Evolutionary conservation across 2,797 vertebrate species (phyloP).

Genomic region (Acropternis orthonyx): DNA sequence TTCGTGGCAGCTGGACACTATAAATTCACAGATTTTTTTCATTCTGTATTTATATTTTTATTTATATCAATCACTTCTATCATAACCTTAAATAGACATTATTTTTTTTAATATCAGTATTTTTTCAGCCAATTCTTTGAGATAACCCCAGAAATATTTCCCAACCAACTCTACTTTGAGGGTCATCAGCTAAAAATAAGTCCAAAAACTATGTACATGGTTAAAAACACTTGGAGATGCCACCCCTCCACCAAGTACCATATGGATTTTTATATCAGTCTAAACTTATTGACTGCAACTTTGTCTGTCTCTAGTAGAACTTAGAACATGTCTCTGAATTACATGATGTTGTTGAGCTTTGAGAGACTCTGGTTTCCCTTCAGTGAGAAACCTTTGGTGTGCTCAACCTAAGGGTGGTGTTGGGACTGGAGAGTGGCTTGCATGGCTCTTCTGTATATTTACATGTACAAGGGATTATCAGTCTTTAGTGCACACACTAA

Average conservation of each 20-base stretch:
- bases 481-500: not conserved
- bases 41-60: not conserved
- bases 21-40: not conserved
- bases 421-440: not conserved
- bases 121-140: not conserved
- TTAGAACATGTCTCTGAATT: not conserved
- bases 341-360: not conserved
- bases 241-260: not conserved
- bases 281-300: not conserved
- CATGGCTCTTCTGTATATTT: not conserved
- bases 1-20: not conserved
- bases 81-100: rapidly evolving
- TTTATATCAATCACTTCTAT: not conserved
- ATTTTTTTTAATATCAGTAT: not conserved
- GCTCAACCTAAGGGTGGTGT: not conserved
- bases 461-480: not conserved
- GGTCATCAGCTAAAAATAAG: not conserved
- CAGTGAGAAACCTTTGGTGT: not conserved
- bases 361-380: not conserved
- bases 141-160: not conserved
- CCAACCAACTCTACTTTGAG: not conserved
- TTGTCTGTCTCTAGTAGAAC: not conserved
- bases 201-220: not conserved
- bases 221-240: not conserved
- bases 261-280: not conserved